Percentiles rank a stretch among this genome's conserved stretches.
phyloP scores from a whole-genome alignment of 2,113 vertebrate genomes.

The Drymodes brunneopygia region DNA sequence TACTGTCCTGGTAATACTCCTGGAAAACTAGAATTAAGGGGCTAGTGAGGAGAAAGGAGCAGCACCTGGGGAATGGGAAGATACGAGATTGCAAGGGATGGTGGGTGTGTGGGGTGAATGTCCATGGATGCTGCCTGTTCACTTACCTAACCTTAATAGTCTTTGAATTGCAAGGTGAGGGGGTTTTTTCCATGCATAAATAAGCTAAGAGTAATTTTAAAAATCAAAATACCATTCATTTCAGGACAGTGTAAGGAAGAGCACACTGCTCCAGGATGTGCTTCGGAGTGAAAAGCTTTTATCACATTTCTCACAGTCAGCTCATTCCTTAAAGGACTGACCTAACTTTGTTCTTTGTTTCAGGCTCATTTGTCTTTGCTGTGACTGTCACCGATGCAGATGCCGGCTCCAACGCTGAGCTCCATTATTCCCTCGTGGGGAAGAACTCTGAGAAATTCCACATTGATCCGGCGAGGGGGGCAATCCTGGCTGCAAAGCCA shows the following conservation, averaged over 20 bases:
- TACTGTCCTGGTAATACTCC: neutral
- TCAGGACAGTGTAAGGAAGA: neutral
- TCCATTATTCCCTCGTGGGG: conserved; percentile 90
- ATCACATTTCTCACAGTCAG: fast-evolving
- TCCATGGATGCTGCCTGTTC: neutral
- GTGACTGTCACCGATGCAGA: conserved; percentile 95
- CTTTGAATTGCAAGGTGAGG: neutral
- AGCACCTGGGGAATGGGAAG: neutral
- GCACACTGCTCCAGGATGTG: neutral
- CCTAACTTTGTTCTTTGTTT: neutral
- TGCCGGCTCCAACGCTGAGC: conserved; percentile 84
- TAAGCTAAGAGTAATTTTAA: neutral
- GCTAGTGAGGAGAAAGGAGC: neutral
- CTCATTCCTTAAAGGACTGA: neutral
- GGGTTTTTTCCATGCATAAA: neutral
- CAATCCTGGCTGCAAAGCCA: conserved; percentile 83
- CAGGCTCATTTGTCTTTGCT: conserved; percentile 92
- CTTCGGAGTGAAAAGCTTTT: neutral
- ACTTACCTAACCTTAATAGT: neutral
- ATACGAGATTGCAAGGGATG: neutral
- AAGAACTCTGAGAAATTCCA: conserved; percentile 89
- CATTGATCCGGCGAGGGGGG: conserved; percentile 87
- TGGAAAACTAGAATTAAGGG: neutral
- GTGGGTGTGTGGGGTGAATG: neutral
- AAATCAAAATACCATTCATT: neutral